Evolutionary conservation across 2,888 invertebrate species (phyloP).

Genomic region (Clostera curtula): DNA sequence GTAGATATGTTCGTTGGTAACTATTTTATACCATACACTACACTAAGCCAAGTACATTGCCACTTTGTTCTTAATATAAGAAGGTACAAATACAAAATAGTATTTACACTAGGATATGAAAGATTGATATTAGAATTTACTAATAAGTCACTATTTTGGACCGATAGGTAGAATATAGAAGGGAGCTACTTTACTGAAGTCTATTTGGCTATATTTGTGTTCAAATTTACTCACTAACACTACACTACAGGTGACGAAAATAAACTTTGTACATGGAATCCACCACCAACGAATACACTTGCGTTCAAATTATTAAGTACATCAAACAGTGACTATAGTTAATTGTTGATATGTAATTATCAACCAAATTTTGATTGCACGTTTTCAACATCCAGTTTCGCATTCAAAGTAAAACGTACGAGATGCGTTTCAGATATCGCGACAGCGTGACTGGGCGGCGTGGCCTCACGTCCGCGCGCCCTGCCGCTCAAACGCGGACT

Average conservation of each 20-base stretch:
- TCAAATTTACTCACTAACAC: slow-evolving; percentile 26
- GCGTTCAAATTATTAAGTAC: slow-evolving; percentile 14
- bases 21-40: slow-evolving; percentile 43
- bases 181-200: slow-evolving; percentile 14
- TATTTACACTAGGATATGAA: slow-evolving; percentile 30
- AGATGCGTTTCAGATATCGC: slow-evolving; percentile 31
- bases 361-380: slow-evolving; percentile 15
- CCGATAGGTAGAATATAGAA: slow-evolving; percentile 35
- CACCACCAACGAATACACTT: slow-evolving; percentile 43
- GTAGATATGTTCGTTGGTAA: slow-evolving; percentile 26
- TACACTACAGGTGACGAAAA: slow-evolving; percentile 35
- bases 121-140: slow-evolving; percentile 44
- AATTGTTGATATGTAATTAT: slow-evolving; percentile 8
- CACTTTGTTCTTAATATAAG: slow-evolving; percentile 49
- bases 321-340: slow-evolving; percentile 14
- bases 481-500: slow-evolving; percentile 66
- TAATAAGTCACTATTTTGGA: slow-evolving; percentile 62
- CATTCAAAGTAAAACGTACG: slow-evolving; percentile 34
- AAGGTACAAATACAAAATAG: slow-evolving; percentile 22
- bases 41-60: slow-evolving; percentile 24
- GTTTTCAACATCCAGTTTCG: slow-evolving; percentile 19
- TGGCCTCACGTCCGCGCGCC: slow-evolving; percentile 43
- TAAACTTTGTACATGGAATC: slow-evolving; percentile 44
- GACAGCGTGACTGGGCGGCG: slow-evolving; percentile 36
- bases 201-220: slow-evolving; percentile 25